Conservation (phyloP, 2,113 vertebrate genomes). For the Uria lomvia region DNA sequence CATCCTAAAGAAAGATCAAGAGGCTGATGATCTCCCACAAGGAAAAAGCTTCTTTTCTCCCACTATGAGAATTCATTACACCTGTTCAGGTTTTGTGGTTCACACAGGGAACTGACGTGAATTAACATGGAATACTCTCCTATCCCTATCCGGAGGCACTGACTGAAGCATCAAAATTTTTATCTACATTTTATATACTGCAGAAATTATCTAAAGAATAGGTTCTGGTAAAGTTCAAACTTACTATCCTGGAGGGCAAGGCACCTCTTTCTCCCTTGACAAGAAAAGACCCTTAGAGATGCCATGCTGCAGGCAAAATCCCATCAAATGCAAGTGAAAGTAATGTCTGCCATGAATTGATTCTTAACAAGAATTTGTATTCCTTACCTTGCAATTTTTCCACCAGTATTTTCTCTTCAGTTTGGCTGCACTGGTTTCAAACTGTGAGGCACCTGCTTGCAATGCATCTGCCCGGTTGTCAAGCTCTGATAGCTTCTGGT, state of each 20-base stretch:
- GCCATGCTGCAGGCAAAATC: background rate
- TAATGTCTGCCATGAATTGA: background rate
- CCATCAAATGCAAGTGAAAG: background rate
- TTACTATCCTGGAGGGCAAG: background rate
- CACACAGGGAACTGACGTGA: background rate
- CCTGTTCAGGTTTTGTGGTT: background rate
- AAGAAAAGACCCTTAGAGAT: background rate
- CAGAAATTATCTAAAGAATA: background rate
- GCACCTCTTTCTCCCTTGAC: background rate
- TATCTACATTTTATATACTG: background rate
- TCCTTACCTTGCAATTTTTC: slow-evolving; percentile 89
- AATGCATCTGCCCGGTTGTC: slow-evolving; percentile 72
- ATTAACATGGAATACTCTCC: background rate
- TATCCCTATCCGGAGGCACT: background rate
- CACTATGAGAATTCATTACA: background rate
- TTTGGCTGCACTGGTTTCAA: slow-evolving; percentile 82
- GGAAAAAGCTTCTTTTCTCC: background rate
- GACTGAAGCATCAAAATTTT: background rate
- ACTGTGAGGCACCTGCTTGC: slow-evolving; percentile 73
- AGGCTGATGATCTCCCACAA: background rate
- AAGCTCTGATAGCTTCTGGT: slow-evolving; percentile 71
- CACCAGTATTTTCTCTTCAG: slow-evolving; percentile 93
- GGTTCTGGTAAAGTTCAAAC: background rate
- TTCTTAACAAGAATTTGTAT: background rate
- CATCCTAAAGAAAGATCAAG: background rate